Base-by-base conservation (phyloP, 2,113 vertebrate genomes). In the Seriola dumerili region DNA sequence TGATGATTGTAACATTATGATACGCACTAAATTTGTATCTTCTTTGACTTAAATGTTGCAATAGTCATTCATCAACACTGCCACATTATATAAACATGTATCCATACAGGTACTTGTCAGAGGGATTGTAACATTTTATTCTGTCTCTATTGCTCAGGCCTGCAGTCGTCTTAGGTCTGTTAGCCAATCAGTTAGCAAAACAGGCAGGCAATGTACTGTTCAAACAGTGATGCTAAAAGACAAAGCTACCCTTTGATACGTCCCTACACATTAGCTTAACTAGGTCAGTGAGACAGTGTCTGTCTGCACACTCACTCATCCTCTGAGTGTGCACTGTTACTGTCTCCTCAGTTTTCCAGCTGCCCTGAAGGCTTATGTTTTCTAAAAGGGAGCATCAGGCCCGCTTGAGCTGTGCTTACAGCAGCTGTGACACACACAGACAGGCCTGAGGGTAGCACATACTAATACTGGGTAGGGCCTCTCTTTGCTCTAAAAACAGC, bases 271-370 rank as follows among this genome's bases (percentile, higher is more conserved):
- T 48, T n/a, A 32, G n/a, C 34, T 46, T 68, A 83, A 80, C 69
- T 78, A 40, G 85, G 83, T 83, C 90, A 86, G 69, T 8, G 54
- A 84, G 21, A 61, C 65, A 17, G 68, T 38, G 32, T 58, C 50
- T 59, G 32, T 65, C 62, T n/a, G 9, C 8, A 71, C 63, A 59
- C 50, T 29, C 52, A 38, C 44, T 58, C 54, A 3, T 73, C 54
- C 62, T 52, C 64, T 14, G 29, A 67, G 5, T 76, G 25, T 70
- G 40, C 23, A 25, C 13, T 36, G 81, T 59, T 65, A 58, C 42
- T 5, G 64, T 68, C 58, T 71, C 38, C 36, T 78, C 32, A 5
- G 78, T 46, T 67, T 73, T 59, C 52, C 73, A 83, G 69, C 78
- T 74, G 58, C 55, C 50, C 40, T 16, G 10, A 38, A 62, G 73